A percentile compares a stretch with the other conserved stretches of the same genome.
phyloP scores from a whole-genome alignment of 2,888 invertebrate species.

The Cryptophagus acutangulus region DNA sequence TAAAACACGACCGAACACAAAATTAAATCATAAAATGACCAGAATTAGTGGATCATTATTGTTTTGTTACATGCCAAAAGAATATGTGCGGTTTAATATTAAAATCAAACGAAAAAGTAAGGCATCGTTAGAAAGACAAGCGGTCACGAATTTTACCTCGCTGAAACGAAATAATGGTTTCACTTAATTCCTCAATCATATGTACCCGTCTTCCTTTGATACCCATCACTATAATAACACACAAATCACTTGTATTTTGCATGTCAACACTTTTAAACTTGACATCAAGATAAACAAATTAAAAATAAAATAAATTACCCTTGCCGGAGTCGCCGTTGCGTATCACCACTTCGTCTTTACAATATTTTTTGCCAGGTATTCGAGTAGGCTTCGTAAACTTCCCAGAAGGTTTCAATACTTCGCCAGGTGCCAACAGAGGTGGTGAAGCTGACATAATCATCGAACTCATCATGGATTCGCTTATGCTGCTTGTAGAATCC shows the following conservation, averaged over 20 bases:
- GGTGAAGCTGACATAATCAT: slow-evolving; percentile 52
- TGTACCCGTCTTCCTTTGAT: slow-evolving; percentile 97
- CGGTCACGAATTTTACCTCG: slow-evolving; percentile 70
- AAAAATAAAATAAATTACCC: slow-evolving; percentile 55
- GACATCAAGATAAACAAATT: slow-evolving; percentile 5
- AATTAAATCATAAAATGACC: too few species aligned
- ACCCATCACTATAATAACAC: slow-evolving; percentile 92
- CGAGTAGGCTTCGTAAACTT: slow-evolving; percentile 85
- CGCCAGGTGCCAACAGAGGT: slow-evolving; percentile 72
- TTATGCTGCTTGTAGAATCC: slow-evolving; percentile 44
- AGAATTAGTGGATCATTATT: too few species aligned
- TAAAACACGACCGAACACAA: too few species aligned
- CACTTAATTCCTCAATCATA: slow-evolving; percentile 98
- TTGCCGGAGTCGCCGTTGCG: slow-evolving; percentile 94
- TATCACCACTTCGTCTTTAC: slow-evolving; percentile 89
- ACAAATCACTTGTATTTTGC: slow-evolving; percentile 23
- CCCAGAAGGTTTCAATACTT: slow-evolving; percentile 81
- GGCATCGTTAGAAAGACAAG: too few species aligned
- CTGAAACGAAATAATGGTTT: slow-evolving; percentile 98
- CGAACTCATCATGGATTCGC: slow-evolving; percentile 50
- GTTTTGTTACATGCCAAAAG: too few species aligned
- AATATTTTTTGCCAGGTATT: slow-evolving; percentile 88
- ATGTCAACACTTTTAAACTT: not conserved
- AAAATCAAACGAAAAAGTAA: too few species aligned
- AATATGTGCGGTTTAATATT: too few species aligned